Evolutionary conservation across 1,140 invertebrate species (phyloP).

Genomic region (Acyrthosiphon pisum): DNA sequence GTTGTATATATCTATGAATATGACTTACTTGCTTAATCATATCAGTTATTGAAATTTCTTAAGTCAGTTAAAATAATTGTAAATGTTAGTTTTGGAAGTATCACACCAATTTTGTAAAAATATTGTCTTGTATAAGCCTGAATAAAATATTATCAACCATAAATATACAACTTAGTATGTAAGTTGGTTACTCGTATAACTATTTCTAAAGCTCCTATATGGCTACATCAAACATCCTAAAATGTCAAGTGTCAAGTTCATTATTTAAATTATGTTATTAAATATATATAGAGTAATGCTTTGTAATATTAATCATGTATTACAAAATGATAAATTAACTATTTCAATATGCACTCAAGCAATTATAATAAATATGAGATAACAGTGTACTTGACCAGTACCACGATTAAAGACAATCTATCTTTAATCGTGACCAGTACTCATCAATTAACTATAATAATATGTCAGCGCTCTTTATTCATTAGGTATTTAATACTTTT

Average conservation of each 20-base stretch:
- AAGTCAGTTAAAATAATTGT: not conserved
- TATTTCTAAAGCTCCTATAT: not conserved
- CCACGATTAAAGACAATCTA: too few species aligned
- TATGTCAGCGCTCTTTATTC: not conserved
- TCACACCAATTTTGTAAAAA: not conserved
- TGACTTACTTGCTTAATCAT: not conserved
- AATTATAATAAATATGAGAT: not conserved
- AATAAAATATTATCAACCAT: not conserved
- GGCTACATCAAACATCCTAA: not conserved
- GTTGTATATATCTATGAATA: not conserved
- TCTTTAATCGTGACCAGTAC: too few species aligned
- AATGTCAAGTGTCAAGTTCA: not conserved
- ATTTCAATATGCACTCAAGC: not conserved
- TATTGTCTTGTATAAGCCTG: not conserved
- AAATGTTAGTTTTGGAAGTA: not conserved
- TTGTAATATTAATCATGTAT: not conserved
- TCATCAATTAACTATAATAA: not conserved
- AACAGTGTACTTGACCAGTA: not conserved
- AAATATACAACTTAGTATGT: not conserved
- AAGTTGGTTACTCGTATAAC: too few species aligned
- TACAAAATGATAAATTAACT: not conserved
- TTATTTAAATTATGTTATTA: not conserved
- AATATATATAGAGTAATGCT: not conserved
- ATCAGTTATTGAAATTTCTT: not conserved
- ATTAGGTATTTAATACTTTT: too few species aligned